Conservation (phyloP, 2,888 invertebrate species). For the Geophilus truncorum region DNA sequence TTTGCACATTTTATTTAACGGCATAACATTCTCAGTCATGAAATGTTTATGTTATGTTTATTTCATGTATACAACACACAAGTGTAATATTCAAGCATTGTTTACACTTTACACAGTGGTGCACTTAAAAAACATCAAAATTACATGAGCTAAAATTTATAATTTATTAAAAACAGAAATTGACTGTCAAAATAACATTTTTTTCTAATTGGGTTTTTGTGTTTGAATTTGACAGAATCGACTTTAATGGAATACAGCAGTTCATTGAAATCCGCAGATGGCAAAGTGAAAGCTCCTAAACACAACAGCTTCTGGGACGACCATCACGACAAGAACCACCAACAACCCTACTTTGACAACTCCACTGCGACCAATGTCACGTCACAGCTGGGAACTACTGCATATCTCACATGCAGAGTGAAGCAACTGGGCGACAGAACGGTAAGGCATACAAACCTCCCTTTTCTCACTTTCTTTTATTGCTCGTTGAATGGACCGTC, state of each 20-base stretch:
- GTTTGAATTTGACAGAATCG: conserved; percentile 7
- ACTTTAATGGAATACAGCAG: conserved; percentile 29
- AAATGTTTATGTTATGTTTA: too few relatives aligned
- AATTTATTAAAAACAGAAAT: too few relatives aligned
- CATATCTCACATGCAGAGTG: conserved; percentile 36
- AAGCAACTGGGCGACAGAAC: conserved; percentile 37
- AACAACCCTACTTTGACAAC: conserved; percentile 37
- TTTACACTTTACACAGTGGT: too few relatives aligned
- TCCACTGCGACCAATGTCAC: conserved; percentile 36
- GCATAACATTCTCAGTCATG: too few relatives aligned
- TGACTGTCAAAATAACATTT: too few relatives aligned
- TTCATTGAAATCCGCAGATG: conserved; percentile 22
- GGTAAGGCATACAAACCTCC: conserved; percentile 32
- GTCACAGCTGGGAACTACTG: conserved; percentile 36
- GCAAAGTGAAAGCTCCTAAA: conserved; percentile 35
- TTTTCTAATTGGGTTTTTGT: not conserved
- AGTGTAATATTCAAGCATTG: too few relatives aligned
- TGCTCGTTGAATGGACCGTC: not conserved
- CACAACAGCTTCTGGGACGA: conserved; percentile 37
- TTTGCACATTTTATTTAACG: too few relatives aligned
- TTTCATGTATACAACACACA: too few relatives aligned
- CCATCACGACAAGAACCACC: conserved; percentile 36
- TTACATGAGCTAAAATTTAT: too few relatives aligned
- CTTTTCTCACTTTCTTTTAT: not conserved
- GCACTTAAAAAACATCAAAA: too few relatives aligned